Evolutionary conservation across 1,140 invertebrate species (phyloP), one percentile per base, ranked within the genome.

Genomic region (Whitmania pigra): DNA sequence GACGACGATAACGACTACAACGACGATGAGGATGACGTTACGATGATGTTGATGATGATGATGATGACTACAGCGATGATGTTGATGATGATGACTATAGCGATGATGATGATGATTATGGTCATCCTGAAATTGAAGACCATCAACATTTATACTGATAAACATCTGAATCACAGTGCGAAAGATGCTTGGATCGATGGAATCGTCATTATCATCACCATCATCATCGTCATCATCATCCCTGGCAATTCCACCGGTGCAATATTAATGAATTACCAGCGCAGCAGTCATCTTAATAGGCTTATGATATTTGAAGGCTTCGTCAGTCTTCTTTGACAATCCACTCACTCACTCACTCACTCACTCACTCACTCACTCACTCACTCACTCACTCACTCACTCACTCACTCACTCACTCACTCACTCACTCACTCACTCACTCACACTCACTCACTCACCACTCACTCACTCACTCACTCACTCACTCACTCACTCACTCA

Each of bases 41-140:
- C 5, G 40, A 43, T 43, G 40, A 60, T 60, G 57, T 6, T 25
- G 57, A 25, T 25, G 57, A 60, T 25, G 57, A 60, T 60, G 57
- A 60, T 60, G 57, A 60, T 60, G 57, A 60, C 17, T 5, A 60
- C 17, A 17, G 17, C 17, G 57, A 60, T 29, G 57, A 60, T 60
- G 57, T 6, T 29, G 57, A 60, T 60, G 57, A 60, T 60, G 57
- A 60, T 60, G 57, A 60, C 17, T 5, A 60, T 29, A 17, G 17
- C 17, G 57, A 60, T 29, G 57, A 60, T 60, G 57, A 60, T 60
- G 57, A 60, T 15, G 57, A 60, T 60, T 4, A 60, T 17, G 57
- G 4, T 29, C 5, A 15, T 60, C 5, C 5, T 60, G 57, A 60
- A 6, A 17, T 6, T 29, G 57, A 60, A 5, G 57, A 60, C 27